Base-by-base conservation (phyloP, 2,113 vertebrate species). In the Plectropomus leopardus region DNA sequence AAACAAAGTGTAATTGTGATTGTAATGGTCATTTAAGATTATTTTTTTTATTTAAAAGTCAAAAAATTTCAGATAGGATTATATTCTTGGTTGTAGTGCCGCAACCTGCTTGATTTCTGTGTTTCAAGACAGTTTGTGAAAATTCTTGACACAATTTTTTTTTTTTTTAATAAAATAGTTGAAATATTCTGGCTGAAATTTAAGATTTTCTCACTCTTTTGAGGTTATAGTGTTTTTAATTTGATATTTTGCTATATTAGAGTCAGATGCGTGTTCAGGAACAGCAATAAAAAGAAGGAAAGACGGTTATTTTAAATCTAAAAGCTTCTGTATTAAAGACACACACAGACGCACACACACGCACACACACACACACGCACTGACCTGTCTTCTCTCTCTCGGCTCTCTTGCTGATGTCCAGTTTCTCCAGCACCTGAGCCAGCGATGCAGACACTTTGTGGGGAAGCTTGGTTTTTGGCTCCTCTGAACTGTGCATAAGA, bases 371-470 rank as follows among this genome's bases (percentile, higher is more conserved):
- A 40, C 4, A 30, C 23, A 64, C 32, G 48, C 50, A 61, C 84
- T 54, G 3, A 93, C 93, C 93, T 82, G 81, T 84, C 30, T 79
- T 69, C 70, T 91, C 78, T 0, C 15, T 50, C 66, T 92, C 86
- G 0, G 57, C 76, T 9, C 30, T 83, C 19, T 34, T 50, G 68
- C 54, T 83, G 54, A 90, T 26, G 67, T 92, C 79, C 74, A 92
- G 72, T 0, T 91, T 90, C 70, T 87, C 57, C 82, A 93, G 80
- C 13, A 3, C 80, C 79, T 92, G 86, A 59, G 68, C 4, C 78
- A 94, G 68, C 0, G 86, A 89, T 0, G 89, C 19, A 0, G 90
- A 86, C 51, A 90, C 91, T 51, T 93, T 93, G 44, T 73, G 48
- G 1, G 89, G 84, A 23, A 94, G 78, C 50, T 89, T 89, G 57